Evolutionary conservation across 2,113 vertebrate genomes (phyloP).

Genomic region (Pangasianodon gigas): DNA sequence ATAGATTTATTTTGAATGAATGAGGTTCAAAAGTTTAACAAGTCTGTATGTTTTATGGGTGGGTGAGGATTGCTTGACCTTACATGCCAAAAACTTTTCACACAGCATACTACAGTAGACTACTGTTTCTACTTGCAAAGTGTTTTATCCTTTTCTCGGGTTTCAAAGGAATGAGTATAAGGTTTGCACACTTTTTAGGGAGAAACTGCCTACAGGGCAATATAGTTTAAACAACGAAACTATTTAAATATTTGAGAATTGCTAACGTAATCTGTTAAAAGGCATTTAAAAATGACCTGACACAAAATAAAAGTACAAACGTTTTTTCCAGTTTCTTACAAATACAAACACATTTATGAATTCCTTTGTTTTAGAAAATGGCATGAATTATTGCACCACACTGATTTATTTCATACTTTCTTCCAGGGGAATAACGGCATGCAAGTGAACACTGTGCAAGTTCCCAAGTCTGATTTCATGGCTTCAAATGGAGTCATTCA

Average conservation of each 20-base stretch:
- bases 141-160: not conserved
- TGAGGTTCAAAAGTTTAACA: slow-evolving; percentile 4
- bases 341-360: not conserved
- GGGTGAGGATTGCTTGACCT: not conserved
- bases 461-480: slow-evolving; percentile 86
- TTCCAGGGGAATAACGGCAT: slow-evolving; percentile 83
- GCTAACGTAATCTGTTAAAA: no score
- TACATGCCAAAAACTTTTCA: not conserved
- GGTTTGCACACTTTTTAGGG: not conserved
- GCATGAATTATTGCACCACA: not conserved
- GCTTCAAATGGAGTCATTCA: slow-evolving; percentile 93
- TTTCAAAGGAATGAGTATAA: not conserved
- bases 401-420: slow-evolving; percentile 14
- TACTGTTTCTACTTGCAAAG: slow-evolving; percentile 8
- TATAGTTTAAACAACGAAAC: not conserved
- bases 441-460: slow-evolving; percentile 82
- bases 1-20: slow-evolving; percentile 20
- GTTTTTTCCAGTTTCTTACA: not conserved
- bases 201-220: not conserved
- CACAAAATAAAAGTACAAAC: no score
- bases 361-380: not conserved
- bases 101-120: not conserved
- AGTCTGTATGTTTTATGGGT: not conserved
- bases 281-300: not conserved
- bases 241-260: not conserved